Evolutionary conservation across 2,888 invertebrate species (phyloP), one percentile per base, ranked within the genome.

Genomic region (Furcula furcula): DNA sequence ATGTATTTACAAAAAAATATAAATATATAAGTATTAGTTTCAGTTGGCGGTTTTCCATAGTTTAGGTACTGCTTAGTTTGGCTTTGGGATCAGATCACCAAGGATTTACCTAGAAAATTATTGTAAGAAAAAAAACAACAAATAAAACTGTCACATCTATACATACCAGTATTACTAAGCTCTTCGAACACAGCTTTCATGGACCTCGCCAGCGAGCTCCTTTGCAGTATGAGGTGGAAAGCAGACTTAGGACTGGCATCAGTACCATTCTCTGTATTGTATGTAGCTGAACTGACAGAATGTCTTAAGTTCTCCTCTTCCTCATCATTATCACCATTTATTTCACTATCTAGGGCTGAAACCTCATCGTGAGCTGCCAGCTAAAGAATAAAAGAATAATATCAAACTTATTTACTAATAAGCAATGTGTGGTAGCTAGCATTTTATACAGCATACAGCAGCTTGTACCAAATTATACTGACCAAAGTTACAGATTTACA

Each of bases 111-210:
- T n/a, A n/a, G n/a, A n/a, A n/a, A n/a, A n/a, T n/a, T n/a, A n/a
- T n/a, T n/a, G n/a, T n/a, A n/a, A n/a, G n/a, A n/a, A n/a, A n/a
- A n/a, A n/a, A n/a, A n/a, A n/a, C n/a, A n/a, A n/a, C 2, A 23
- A 29, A 19, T 15, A n/a, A 16, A 16, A 16, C 7, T 16, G 6
- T 9, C 16, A 28, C 2, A 28, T 6, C 27, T 13, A n/a, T 1
- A 2, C 12, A 29, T 26, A 90, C 91, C 92, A 46, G 91, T 91
- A 53, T 90, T 91, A 63, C 92, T 92, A 1, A 95, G 88, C 70
- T 94, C 94, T 58, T 95, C 94, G 76, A 94, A 96, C 9, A 95
- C 93, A 38, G 92, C 91, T 70, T 95, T 96, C 57, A 98, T 91
- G 48, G 97, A 94, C 55, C 93, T 91, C 0, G 98, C 98, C 29